Percentiles rank a stretch among this genome's conserved stretches.
Conservation (phyloP, 2,888 invertebrate species). For the Cylindroiulus punctatus region DNA sequence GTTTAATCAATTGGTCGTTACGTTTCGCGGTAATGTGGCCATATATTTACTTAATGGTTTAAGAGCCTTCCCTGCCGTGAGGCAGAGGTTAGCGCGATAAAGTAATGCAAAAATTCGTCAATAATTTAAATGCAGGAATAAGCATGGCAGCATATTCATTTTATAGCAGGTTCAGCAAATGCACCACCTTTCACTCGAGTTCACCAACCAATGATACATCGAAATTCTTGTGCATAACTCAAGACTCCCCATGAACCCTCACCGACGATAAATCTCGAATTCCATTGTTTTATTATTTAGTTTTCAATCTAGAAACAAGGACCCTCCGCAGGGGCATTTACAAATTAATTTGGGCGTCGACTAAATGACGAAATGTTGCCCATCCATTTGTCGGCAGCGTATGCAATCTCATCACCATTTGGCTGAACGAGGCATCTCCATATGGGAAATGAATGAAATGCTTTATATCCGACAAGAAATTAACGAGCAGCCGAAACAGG, state of each 20-base stretch:
- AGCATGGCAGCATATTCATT: too few relatives aligned
- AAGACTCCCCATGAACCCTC: too few relatives aligned
- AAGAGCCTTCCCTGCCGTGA: not conserved
- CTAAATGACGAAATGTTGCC: not conserved
- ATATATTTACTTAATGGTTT: slow-evolving; percentile 35
- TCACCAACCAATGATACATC: too few relatives aligned
- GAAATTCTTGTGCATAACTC: too few relatives aligned
- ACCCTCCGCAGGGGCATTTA: not conserved
- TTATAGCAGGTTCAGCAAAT: too few relatives aligned
- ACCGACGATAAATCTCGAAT: too few relatives aligned
- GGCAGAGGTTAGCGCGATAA: not conserved
- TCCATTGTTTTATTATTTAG: too few relatives aligned
- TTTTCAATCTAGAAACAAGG: not conserved
- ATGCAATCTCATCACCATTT: not conserved
- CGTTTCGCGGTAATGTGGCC: not conserved
- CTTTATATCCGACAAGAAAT: slow-evolving; percentile 1
- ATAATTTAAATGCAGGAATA: not conserved
- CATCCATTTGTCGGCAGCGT: not conserved
- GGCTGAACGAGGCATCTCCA: not conserved
- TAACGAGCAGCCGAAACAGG: slow-evolving; percentile 13
- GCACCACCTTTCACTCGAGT: too few relatives aligned
- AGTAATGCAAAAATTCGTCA: not conserved
- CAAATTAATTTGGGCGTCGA: slow-evolving; percentile 2
- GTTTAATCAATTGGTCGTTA: slow-evolving; percentile 37
- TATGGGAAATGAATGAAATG: slow-evolving; percentile 12